Conservation (phyloP, 2,113 vertebrate genomes). For the Nipponia nippon region DNA sequence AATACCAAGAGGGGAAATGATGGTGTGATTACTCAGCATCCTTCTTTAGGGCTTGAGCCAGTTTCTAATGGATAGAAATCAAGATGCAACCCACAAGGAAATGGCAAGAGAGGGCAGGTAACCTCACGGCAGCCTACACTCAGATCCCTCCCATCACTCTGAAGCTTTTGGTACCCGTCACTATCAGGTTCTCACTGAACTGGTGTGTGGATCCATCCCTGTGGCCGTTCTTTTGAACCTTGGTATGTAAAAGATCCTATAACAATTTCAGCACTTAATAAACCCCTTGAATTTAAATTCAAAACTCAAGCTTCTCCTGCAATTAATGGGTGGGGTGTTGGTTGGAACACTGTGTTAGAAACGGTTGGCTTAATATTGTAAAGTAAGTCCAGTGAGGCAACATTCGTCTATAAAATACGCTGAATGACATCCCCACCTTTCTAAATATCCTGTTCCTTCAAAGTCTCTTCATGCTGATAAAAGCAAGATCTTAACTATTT, state of each 20-base stretch:
- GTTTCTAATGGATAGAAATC: not conserved
- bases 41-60: not conserved
- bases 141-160: not conserved
- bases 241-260: not conserved
- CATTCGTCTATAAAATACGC: not conserved
- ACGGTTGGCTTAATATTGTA: not conserved
- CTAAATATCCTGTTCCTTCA: not conserved
- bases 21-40: not conserved
- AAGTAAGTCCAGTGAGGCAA: not conserved
- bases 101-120: not conserved
- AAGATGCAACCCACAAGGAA: not conserved
- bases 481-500: not conserved
- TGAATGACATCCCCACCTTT: not conserved
- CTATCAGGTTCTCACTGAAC: not conserved
- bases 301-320: not conserved
- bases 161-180: not conserved
- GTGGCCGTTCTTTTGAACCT: not conserved
- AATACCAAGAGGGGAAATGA: not conserved
- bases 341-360: not conserved
- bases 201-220: not conserved
- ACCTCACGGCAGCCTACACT: not conserved
- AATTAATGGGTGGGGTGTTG: not conserved
- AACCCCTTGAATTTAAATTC: not conserved
- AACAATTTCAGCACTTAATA: not conserved
- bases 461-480: not conserved